These are phyloP conservation scores for Tromatobia lineatoria DNA, from an alignment of 2,888 invertebrate species.

Conservation along the genomic window DNA sequence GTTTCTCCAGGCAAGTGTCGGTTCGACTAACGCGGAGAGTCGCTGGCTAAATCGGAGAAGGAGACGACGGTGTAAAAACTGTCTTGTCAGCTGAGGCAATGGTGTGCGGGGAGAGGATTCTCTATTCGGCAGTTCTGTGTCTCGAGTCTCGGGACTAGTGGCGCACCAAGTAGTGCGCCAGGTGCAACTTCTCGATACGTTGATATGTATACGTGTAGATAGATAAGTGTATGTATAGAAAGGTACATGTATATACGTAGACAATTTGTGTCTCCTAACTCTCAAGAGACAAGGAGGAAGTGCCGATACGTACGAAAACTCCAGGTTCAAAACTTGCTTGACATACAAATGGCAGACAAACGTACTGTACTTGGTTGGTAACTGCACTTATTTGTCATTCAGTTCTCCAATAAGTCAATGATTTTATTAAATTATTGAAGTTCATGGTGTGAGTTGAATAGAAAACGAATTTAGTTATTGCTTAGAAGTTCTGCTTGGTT, in stretches of 20 bases:
- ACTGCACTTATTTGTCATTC: too few species aligned
- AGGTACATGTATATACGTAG: neutral
- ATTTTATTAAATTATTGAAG: too few species aligned
- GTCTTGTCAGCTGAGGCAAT: constrained; percentile 58
- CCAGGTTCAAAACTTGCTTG: neutral
- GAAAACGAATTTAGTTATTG: too few species aligned
- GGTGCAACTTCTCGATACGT: constrained; percentile 50
- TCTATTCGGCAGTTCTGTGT: constrained; percentile 33
- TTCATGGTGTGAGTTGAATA: too few species aligned
- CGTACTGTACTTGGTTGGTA: neutral
- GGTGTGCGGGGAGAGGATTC: constrained; percentile 16
- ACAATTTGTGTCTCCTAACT: constrained; percentile 11
- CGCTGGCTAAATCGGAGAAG: constrained; percentile 28
- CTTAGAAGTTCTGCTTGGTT: too few species aligned
- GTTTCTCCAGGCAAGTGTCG: constrained; percentile 46
- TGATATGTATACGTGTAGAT: neutral
- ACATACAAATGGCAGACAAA: constrained; percentile 19
- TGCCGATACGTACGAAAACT: constrained; percentile 44
- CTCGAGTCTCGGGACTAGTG: constrained; percentile 38
- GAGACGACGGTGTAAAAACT: constrained; percentile 53
- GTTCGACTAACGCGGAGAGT: constrained; percentile 26
- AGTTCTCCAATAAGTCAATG: too few species aligned
- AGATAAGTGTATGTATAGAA: neutral
- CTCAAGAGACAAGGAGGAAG: constrained; percentile 12
- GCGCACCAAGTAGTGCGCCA: constrained; percentile 42